These are phyloP conservation scores for Pinna nobilis DNA, from an alignment of 1,140 invertebrate genomes.

Conservation along the genomic window DNA sequence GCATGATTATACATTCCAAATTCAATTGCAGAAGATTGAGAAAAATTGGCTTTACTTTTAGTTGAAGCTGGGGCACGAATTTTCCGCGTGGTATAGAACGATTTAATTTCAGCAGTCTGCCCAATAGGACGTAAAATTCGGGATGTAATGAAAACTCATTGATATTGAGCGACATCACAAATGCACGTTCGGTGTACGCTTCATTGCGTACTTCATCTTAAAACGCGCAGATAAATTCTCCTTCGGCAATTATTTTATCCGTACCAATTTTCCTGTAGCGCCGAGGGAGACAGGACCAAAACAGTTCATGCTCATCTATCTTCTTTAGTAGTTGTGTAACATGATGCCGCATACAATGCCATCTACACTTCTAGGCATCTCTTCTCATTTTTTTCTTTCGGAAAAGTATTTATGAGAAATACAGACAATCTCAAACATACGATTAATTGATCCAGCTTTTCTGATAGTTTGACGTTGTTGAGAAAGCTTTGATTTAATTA, in stretches of 20 bases:
- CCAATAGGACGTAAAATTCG: constrained; percentile 50
- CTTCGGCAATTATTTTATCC: constrained; percentile 46
- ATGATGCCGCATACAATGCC: too few relatives aligned
- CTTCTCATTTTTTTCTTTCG: too few relatives aligned
- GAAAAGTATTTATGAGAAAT: too few relatives aligned
- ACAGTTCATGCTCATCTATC: too few relatives aligned
- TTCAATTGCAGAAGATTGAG: constrained; percentile 48
- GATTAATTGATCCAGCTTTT: too few relatives aligned
- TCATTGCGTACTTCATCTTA: constrained; percentile 36
- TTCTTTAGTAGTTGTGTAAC: too few relatives aligned
- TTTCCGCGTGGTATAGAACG: constrained; percentile 46
- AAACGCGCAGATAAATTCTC: constrained; percentile 33
- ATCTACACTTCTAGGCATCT: too few relatives aligned
- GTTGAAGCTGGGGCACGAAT: constrained; percentile 38
- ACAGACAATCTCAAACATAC: too few relatives aligned
- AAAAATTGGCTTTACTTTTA: constrained; percentile 45
- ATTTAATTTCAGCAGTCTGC: constrained; percentile 49
- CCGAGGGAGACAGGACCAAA: too few relatives aligned
- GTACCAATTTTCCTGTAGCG: too few relatives aligned
- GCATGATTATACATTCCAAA: constrained; percentile 42
- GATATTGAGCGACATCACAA: constrained; percentile 44
- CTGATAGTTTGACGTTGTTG: too few relatives aligned
- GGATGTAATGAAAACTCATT: constrained; percentile 52
- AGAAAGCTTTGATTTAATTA: too few relatives aligned
- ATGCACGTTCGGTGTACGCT: constrained; percentile 42